phyloP scores from a whole-genome alignment of 2,797 vertebrate species.

The Gallinago nigripennis region DNA sequence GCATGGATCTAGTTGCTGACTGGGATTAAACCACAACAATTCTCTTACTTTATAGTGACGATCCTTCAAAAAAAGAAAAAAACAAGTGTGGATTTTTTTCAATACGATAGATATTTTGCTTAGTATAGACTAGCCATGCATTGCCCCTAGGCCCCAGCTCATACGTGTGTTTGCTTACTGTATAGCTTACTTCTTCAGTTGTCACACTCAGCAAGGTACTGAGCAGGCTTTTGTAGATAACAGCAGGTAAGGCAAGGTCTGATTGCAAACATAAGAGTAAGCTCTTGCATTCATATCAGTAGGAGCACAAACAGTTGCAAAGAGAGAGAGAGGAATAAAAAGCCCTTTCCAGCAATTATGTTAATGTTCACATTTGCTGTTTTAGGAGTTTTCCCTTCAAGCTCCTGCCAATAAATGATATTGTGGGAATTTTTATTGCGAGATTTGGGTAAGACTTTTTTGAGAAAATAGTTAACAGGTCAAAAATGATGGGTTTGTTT shows the following conservation, averaged over 20 bases:
- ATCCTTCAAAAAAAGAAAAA: neutral
- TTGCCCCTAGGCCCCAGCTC: neutral
- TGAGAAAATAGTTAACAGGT: neutral
- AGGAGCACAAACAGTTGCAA: neutral
- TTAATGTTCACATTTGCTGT: neutral
- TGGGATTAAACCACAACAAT: neutral
- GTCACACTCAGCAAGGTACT: neutral
- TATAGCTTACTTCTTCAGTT: neutral
- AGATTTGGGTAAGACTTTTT: neutral
- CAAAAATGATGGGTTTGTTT: neutral
- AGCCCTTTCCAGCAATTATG: neutral
- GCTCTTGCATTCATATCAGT: neutral
- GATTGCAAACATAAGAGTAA: neutral
- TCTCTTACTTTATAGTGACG: neutral
- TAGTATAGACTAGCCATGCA: neutral
- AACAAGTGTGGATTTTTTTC: fast-evolving
- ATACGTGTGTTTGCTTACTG: neutral
- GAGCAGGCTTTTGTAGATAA: neutral
- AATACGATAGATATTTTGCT: neutral
- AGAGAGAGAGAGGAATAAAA: neutral
- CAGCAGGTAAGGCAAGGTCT: neutral
- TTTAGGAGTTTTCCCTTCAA: neutral
- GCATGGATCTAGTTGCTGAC: neutral
- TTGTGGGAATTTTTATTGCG: neutral
- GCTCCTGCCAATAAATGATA: neutral